phyloP scores from a whole-genome alignment of 2,888 invertebrate species.

The Pediacus dermestoides region DNA sequence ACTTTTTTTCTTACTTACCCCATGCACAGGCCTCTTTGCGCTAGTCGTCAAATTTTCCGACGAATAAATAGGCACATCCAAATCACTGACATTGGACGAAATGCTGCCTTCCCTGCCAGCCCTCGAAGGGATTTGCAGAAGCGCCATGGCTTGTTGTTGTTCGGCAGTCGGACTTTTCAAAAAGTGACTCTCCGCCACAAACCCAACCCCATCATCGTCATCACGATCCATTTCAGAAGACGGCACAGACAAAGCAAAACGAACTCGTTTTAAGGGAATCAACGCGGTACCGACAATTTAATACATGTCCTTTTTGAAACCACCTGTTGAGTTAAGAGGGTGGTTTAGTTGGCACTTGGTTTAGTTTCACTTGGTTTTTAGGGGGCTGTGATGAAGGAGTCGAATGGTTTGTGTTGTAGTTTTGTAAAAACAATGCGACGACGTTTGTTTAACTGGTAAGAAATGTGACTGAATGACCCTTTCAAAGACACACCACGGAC shows the following conservation, averaged over 20 bases:
- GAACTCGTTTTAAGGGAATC: slow-evolving; percentile 24
- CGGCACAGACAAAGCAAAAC: slow-evolving; percentile 30
- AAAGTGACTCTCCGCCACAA: slow-evolving; percentile 55
- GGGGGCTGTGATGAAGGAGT: slow-evolving; percentile 1
- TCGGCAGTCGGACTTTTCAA: slow-evolving; percentile 49
- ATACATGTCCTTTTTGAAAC: no score
- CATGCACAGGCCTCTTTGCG: slow-evolving; percentile 29
- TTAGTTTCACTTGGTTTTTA: not conserved
- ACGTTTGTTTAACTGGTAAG: not conserved
- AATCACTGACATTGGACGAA: slow-evolving; percentile 55
- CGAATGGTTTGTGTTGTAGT: not conserved
- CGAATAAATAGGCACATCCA: slow-evolving; percentile 57
- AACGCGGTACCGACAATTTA: slow-evolving; percentile 10
- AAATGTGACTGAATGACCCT: slow-evolving; percentile 34
- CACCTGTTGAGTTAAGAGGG: not conserved
- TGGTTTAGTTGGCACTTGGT: slow-evolving; percentile 1
- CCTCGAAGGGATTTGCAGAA: slow-evolving; percentile 50
- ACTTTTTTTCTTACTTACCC: slow-evolving; percentile 35
- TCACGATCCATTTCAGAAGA: slow-evolving; percentile 40
- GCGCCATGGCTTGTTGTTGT: slow-evolving; percentile 44
- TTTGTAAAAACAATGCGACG: no score
- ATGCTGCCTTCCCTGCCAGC: slow-evolving; percentile 50
- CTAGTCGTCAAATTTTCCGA: slow-evolving; percentile 42
- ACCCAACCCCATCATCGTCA: slow-evolving; percentile 54
- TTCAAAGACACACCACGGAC: slow-evolving; percentile 32